phyloP scores from a whole-genome alignment of 2,113 vertebrate species.

The Anoplopoma fimbria region DNA sequence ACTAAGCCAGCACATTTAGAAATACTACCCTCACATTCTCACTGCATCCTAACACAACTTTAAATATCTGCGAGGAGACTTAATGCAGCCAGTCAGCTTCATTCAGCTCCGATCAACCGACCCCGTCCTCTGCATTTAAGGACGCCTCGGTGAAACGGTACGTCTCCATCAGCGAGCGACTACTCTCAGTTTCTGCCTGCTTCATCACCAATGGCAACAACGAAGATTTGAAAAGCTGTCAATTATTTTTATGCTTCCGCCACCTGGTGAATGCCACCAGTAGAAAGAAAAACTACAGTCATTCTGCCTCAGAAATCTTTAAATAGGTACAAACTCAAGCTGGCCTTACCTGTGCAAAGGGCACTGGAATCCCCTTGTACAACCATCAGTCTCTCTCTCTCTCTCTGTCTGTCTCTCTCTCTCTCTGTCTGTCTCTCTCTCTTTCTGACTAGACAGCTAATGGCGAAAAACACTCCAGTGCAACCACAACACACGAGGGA shows the following conservation, averaged over 20 bases:
- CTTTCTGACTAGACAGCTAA: constrained; percentile 17
- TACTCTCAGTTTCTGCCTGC: not conserved
- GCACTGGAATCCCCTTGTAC: constrained; percentile 55
- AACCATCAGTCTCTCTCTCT: constrained; percentile 59
- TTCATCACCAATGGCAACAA: constrained; percentile 4
- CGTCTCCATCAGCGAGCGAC: not conserved
- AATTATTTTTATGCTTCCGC: not conserved
- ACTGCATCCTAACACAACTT: not conserved
- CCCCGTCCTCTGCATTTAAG: not conserved
- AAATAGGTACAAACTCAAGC: not conserved
- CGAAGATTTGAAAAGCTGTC: not conserved
- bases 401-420: not conserved
- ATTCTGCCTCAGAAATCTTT: not conserved
- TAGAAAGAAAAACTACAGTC: not conserved
- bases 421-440: not conserved
- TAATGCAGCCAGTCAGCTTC: not conserved
- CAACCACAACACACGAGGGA: constrained; percentile 23
- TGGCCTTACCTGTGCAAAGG: constrained; percentile 53
- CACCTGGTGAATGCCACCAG: constrained; percentile 10
- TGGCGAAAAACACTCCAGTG: constrained; percentile 23
- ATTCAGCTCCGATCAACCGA: not conserved
- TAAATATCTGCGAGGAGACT: not conserved
- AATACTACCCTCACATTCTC: not conserved
- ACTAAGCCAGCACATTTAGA: not conserved
- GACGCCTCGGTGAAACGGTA: not conserved